Conservation (phyloP, 2,113 vertebrate genomes). For the Antennarius striatus region DNA sequence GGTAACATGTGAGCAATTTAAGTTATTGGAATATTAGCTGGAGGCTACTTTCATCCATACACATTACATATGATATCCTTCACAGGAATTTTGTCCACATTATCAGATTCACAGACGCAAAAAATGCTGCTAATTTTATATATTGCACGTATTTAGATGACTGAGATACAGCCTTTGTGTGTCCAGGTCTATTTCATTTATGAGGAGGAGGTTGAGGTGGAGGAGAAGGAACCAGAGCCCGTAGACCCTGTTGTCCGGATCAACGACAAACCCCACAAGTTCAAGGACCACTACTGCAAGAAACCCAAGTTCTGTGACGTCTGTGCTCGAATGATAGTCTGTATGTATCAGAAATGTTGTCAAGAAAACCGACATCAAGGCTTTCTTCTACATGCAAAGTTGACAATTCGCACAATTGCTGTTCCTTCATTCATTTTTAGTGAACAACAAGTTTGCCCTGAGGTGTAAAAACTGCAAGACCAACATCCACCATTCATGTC, state of each 20-base stretch:
- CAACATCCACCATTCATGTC: slow-evolving; percentile 96
- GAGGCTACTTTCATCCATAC: neutral
- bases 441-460: slow-evolving; percentile 98
- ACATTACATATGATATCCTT: neutral
- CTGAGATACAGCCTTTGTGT: slow-evolving; percentile 8
- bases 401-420: neutral
- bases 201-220: slow-evolving; percentile 90
- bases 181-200: slow-evolving; percentile 91
- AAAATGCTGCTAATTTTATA: neutral
- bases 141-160: neutral
- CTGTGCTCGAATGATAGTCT: slow-evolving; percentile 97
- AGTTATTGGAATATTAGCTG: neutral
- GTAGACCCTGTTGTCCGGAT: slow-evolving; percentile 82
- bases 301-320: slow-evolving; percentile 98
- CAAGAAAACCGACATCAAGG: neutral
- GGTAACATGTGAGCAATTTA: neutral
- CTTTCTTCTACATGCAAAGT: neutral
- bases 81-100: neutral
- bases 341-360: slow-evolving; percentile 75
- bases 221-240: slow-evolving; percentile 88
- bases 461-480: slow-evolving; percentile 99
- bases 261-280: slow-evolving; percentile 97
- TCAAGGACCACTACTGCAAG: slow-evolving; percentile 99
- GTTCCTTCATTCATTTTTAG: slow-evolving; percentile 63
- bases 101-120: neutral